These are phyloP conservation scores for Strigops habroptila DNA, from an alignment of 2,113 vertebrate genomes.

Conservation along the genomic window DNA sequence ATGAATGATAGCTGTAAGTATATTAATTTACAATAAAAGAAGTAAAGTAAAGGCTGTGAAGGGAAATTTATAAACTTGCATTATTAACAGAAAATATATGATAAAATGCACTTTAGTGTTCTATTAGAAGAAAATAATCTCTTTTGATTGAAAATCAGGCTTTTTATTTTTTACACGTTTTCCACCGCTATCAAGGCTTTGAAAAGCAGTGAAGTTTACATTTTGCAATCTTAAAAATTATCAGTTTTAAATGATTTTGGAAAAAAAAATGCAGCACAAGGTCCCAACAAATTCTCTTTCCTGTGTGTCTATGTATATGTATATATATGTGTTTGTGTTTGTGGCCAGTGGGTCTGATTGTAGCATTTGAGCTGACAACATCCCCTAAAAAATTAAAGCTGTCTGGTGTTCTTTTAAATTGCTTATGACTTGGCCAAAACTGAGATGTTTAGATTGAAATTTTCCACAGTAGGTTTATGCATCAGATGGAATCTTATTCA, in stretches of 20 bases:
- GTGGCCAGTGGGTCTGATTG: not conserved
- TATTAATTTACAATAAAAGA: not conserved
- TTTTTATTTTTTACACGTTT: not conserved
- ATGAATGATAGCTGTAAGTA: not conserved
- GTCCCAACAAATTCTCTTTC: not conserved
- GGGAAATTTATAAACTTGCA: not conserved
- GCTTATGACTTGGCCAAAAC: slow-evolving; percentile 10
- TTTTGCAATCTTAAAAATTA: not conserved
- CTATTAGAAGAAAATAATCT: not conserved
- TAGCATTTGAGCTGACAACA: not conserved
- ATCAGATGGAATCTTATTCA: not conserved
- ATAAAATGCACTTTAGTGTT: not conserved
- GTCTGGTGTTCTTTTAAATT: not conserved
- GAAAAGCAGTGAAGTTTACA: not conserved
- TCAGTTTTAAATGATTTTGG: not conserved
- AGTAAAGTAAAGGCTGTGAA: not conserved
- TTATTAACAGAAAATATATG: not conserved
- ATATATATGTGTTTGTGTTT: not conserved
- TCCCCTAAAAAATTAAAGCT: not conserved
- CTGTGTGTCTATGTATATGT: not conserved
- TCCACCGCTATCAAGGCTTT: not conserved
- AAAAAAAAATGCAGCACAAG: not conserved
- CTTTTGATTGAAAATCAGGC: not conserved
- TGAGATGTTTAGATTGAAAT: not conserved
- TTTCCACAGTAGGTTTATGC: not conserved